A percentile compares a stretch with the other conserved stretches of the same genome.
phyloP scores from a whole-genome alignment of 1,140 invertebrate species.

The Pristionchus pacificus region DNA sequence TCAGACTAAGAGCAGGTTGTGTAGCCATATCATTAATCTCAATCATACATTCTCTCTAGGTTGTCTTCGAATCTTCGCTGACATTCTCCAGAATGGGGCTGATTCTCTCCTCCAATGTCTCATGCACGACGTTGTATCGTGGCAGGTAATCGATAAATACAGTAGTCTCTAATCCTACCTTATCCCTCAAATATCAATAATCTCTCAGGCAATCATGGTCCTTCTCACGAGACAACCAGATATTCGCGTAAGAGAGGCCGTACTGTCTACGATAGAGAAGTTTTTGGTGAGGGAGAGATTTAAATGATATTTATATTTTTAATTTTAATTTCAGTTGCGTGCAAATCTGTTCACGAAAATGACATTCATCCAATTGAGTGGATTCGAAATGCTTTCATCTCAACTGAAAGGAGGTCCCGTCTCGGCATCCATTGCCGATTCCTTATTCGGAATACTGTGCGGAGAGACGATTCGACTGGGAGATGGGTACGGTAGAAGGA shows the following conservation, averaged over 20 bases:
- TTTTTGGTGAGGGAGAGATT: conserved; percentile 23
- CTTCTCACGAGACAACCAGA: conserved; percentile 25
- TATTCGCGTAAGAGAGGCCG: conserved; percentile 17
- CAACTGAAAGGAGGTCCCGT: conserved; percentile 20
- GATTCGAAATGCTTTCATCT: conserved; percentile 27
- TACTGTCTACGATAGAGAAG: conserved; percentile 21
- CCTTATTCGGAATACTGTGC: conserved; percentile 27
- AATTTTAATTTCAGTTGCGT: conserved; percentile 23
- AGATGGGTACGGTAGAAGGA: conserved; percentile 19
- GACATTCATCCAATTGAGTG: conserved; percentile 18
- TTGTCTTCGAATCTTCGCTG: conserved; percentile 1
- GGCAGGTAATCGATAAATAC: too few relatives aligned
- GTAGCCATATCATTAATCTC: background rate
- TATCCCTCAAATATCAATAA: background rate
- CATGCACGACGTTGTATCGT: conserved; percentile 17
- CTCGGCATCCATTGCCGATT: conserved; percentile 19
- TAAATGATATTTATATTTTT: background rate
- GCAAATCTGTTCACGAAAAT: conserved; percentile 19
- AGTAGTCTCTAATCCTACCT: background rate
- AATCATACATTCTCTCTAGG: background rate
- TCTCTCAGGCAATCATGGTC: conserved; percentile 27
- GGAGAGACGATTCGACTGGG: conserved; percentile 16
- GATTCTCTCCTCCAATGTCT: conserved; percentile 16
- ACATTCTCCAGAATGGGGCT: conserved; percentile 15
- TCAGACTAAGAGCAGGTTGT: conserved; percentile 13